Percentiles rank a stretch among this genome's conserved stretches.
phyloP scores from a whole-genome alignment of 1,140 invertebrate genomes.

The Eufriesea mexicana region DNA sequence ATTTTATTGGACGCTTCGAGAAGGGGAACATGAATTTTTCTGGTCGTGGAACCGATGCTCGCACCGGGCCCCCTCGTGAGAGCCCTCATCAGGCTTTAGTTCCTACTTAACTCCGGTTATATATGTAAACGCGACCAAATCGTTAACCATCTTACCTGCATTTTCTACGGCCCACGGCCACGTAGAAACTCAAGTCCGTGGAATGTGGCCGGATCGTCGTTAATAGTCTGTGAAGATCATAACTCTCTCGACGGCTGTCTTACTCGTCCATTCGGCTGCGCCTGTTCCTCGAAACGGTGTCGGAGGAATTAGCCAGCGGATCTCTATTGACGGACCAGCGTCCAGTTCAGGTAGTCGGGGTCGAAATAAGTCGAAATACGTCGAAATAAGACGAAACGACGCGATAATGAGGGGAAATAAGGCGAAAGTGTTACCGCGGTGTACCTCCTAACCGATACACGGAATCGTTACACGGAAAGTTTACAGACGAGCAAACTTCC shows the following conservation, averaged over 20 bases:
- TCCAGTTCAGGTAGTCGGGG: neutral
- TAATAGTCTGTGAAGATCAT: constrained; percentile 66
- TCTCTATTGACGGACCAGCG: constrained; percentile 27
- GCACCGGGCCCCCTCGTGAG: constrained; percentile 62
- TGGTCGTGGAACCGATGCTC: constrained; percentile 12
- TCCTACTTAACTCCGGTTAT: constrained; percentile 68
- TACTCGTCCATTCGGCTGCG: neutral
- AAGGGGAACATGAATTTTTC: constrained; percentile 62
- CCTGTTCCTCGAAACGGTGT: constrained; percentile 15
- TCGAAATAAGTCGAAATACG: neutral
- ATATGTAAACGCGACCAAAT: constrained; percentile 69
- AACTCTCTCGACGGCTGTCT: constrained; percentile 55
- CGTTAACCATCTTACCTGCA: constrained; percentile 67
- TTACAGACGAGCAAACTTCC: too few species aligned
- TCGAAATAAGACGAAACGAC: too few species aligned
- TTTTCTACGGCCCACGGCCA: constrained; percentile 55
- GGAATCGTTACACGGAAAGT: too few species aligned
- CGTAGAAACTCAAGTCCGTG: constrained; percentile 56
- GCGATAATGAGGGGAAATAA: too few species aligned
- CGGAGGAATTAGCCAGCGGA: constrained; percentile 1
- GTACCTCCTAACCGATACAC: neutral
- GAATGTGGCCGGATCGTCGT: constrained; percentile 65
- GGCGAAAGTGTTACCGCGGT: too few species aligned
- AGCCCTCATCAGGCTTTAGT: constrained; percentile 70
- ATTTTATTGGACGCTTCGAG: constrained; percentile 60